Conservation (phyloP, 1,140 invertebrate genomes). For the Heliconius himera region DNA sequence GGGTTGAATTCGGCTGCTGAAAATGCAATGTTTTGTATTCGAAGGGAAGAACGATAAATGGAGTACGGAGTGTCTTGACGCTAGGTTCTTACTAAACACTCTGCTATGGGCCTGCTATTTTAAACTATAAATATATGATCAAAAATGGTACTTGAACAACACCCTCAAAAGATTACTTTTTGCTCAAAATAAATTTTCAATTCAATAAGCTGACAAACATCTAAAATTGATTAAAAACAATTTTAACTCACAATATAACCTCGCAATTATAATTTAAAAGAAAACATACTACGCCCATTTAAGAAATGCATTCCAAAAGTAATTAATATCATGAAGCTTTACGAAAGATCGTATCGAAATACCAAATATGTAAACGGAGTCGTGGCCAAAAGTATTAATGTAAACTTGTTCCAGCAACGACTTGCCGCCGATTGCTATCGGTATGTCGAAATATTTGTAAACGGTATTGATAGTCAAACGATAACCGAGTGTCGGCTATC, state of each 20-base stretch:
- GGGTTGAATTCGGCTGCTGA: too few species aligned
- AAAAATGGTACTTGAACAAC: too few species aligned
- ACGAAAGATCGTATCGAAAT: slow-evolving; percentile 32
- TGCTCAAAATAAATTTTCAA: neutral
- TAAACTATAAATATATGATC: too few species aligned
- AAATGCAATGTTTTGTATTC: too few species aligned
- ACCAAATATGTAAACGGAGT: slow-evolving; percentile 32
- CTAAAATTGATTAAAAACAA: neutral
- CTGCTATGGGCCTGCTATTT: too few species aligned
- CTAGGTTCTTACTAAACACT: too few species aligned
- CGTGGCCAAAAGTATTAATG: slow-evolving; percentile 43
- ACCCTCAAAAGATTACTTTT: too few species aligned
- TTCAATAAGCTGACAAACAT: neutral
- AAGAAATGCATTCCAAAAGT: slow-evolving; percentile 13
- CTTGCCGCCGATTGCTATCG: slow-evolving; percentile 57
- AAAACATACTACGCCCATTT: neutral
- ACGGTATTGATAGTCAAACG: slow-evolving; percentile 66
- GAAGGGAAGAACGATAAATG: too few species aligned
- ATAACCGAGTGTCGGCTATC: slow-evolving; percentile 54
- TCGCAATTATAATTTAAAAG: slow-evolving; percentile 5
- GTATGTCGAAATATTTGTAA: slow-evolving; percentile 79
- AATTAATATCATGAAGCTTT: slow-evolving; percentile 32
- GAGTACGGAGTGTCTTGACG: too few species aligned
- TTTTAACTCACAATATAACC: neutral
- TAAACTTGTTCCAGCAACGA: slow-evolving; percentile 51